Evolutionary conservation across 2,797 vertebrate species (phyloP), one percentile per base, ranked within the genome.

Genomic region (Phrynocephalus guinanensis): DNA sequence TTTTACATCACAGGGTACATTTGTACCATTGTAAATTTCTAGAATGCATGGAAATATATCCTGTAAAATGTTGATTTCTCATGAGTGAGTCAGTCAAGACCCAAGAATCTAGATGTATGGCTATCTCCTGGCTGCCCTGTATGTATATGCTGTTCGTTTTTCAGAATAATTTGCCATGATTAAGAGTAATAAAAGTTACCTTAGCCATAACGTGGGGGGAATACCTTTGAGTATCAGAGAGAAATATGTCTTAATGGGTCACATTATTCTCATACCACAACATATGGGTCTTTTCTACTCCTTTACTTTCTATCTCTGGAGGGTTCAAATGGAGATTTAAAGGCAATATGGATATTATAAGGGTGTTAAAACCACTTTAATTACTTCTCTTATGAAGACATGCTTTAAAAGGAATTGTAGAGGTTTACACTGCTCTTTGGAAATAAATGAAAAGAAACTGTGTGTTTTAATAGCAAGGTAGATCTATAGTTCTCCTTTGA

Each of bases 341-440:
- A 6, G 0, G 0, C 71, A 83, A 87, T 85, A 7, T 24, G 70
- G 50, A 80, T 33, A 52, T 0, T 38, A 90, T 84, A 71, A 81
- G 26, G 13, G 20, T 63, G 8, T 83, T 88, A 44, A 89, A 90
- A 88, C 9, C 56, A 66, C 81, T 87, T 3, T 90, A 85, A 81
- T 93, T 88, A 16, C 4, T 87, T 95, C 90, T 87, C 22, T 89
- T 93, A 50, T 87, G 66, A 88, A 92, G 92, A 76, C 0, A 0
- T 20, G 20, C 0, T 87, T 94, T 90, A 72, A 72, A 92, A 79
- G 50, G 63, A 84, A 3, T 84, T 87, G 66, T 89, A 71, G n/a
- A 90, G 15, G 77, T 92, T 91, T 86, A 30, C 38, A 15, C 1
- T 90, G 4, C n/a, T 66, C 48, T 82, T 91, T 85, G 70, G 90